Percentiles rank a stretch among this genome's conserved stretches.
phyloP scores from a whole-genome alignment of 1,140 invertebrate genomes.

The Maniola jurtina region DNA sequence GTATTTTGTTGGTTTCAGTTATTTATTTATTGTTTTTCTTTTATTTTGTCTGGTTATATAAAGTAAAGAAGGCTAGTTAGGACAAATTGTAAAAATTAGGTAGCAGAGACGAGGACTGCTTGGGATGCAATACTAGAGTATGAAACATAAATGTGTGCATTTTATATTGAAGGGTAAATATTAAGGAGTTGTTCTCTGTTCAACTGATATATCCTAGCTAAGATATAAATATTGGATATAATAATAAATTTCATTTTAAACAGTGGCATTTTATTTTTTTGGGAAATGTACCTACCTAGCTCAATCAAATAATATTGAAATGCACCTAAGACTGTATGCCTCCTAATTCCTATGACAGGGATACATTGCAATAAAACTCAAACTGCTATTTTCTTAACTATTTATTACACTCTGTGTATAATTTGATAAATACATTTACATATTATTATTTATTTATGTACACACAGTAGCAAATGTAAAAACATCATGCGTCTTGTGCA shows the following conservation, averaged over 20 bases:
- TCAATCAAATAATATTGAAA: too few species aligned
- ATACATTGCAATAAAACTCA: slow-evolving; percentile 12
- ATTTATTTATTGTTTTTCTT: not conserved
- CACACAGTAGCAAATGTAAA: slow-evolving; percentile 75
- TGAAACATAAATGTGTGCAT: slow-evolving; percentile 19
- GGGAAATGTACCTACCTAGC: not conserved
- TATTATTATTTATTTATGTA: slow-evolving; percentile 61
- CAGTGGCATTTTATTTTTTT: not conserved
- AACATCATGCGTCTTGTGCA: slow-evolving; percentile 34
- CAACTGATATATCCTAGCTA: slow-evolving; percentile 40
- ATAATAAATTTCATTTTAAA: slow-evolving; percentile 43
- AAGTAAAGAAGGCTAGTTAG: not conserved
- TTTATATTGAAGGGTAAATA: slow-evolving; percentile 26
- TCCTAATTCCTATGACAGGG: not conserved
- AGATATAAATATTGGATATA: slow-evolving; percentile 47
- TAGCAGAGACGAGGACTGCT: not conserved
- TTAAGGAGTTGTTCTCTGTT: slow-evolving; percentile 13
- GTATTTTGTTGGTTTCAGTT: not conserved
- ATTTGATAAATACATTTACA: slow-evolving; percentile 75
- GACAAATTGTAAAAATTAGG: not conserved
- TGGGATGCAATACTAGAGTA: not conserved
- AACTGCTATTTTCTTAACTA: slow-evolving; percentile 58
- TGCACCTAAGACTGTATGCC: too few species aligned
- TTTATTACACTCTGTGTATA: slow-evolving; percentile 75
- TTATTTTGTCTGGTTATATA: not conserved